phyloP scores from a whole-genome alignment of 1,140 invertebrate species.

The Drosophila pseudoananassae region DNA sequence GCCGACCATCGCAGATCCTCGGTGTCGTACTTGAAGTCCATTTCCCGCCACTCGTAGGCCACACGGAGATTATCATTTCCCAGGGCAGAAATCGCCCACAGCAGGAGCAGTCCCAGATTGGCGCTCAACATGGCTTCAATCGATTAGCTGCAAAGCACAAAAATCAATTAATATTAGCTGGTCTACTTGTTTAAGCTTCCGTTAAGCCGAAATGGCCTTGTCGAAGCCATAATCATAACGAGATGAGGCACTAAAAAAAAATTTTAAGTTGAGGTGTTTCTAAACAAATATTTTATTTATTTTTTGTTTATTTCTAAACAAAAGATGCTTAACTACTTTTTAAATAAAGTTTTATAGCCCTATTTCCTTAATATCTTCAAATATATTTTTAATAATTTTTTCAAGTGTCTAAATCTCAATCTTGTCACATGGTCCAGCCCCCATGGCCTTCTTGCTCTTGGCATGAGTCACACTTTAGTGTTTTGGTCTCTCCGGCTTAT shows the following conservation, averaged over 20 bases:
- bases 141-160: slow-evolving; percentile 28
- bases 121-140: slow-evolving; percentile 41
- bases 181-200: slow-evolving; percentile 32
- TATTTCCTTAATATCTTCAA: too few relatives aligned
- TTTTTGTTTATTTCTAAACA: too few relatives aligned
- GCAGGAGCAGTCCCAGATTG: slow-evolving; percentile 29
- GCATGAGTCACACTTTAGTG: slow-evolving; percentile 18
- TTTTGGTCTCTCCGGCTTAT: slow-evolving; percentile 34
- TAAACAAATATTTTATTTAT: too few relatives aligned
- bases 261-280: background rate
- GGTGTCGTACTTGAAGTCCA: slow-evolving; percentile 88
- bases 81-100: slow-evolving; percentile 40
- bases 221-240: slow-evolving; percentile 28
- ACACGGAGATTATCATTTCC: slow-evolving; percentile 88
- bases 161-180: slow-evolving; percentile 29
- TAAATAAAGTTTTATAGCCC: too few relatives aligned
- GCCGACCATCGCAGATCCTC: slow-evolving; percentile 85
- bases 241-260: slow-evolving; percentile 16
- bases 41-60: slow-evolving; percentile 89
- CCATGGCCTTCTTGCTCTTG: slow-evolving; percentile 25
- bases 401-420: slow-evolving; percentile 1
- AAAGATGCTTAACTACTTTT: too few relatives aligned
- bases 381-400: background rate
- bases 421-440: slow-evolving; percentile 39
- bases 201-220: slow-evolving; percentile 36